Conservation (phyloP, 2,113 vertebrate species). For the Spea bombifrons region DNA sequence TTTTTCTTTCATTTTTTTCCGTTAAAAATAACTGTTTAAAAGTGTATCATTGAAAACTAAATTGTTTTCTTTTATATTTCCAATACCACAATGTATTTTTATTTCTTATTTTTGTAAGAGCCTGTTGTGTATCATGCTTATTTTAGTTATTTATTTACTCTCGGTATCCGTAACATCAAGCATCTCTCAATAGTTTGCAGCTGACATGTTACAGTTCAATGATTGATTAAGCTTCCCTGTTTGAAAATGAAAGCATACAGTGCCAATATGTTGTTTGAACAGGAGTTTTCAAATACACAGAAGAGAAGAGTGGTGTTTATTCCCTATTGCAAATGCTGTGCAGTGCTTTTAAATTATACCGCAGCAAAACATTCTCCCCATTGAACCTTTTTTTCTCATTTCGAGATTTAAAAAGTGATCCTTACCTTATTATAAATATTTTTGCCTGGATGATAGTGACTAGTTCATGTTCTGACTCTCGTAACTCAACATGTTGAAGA, state of each 20-base stretch:
- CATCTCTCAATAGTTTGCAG: constrained; percentile 41
- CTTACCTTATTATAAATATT: constrained; percentile 44
- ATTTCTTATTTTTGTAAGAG: constrained; percentile 11
- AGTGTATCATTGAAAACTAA: constrained; percentile 21
- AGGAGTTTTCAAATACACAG: constrained; percentile 42
- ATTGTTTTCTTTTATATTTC: constrained; percentile 13
- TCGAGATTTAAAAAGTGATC: constrained; percentile 42
- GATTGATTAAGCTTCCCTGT: constrained; percentile 46
- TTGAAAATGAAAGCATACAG: constrained; percentile 44
- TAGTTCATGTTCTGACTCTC: constrained; percentile 36
- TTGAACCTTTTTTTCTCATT: constrained; percentile 21
- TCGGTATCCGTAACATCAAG: constrained; percentile 36
- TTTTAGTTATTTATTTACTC: constrained; percentile 34
- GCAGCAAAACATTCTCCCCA: constrained; percentile 28
- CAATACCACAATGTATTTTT: constrained; percentile 17
- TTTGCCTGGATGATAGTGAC: constrained; percentile 41
- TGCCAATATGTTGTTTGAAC: constrained; percentile 46
- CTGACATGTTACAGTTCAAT: constrained; percentile 49
- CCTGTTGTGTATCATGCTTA: constrained; percentile 30
- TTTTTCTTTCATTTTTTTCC: not conserved
- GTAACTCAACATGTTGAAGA: constrained; percentile 21
- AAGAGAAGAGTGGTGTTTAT: constrained; percentile 37
- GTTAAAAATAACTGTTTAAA: not conserved
- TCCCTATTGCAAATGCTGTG: constrained; percentile 43
- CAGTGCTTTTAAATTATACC: constrained; percentile 40